Conservation (phyloP, 2,797 vertebrate genomes). For the Scolopax rusticola region DNA sequence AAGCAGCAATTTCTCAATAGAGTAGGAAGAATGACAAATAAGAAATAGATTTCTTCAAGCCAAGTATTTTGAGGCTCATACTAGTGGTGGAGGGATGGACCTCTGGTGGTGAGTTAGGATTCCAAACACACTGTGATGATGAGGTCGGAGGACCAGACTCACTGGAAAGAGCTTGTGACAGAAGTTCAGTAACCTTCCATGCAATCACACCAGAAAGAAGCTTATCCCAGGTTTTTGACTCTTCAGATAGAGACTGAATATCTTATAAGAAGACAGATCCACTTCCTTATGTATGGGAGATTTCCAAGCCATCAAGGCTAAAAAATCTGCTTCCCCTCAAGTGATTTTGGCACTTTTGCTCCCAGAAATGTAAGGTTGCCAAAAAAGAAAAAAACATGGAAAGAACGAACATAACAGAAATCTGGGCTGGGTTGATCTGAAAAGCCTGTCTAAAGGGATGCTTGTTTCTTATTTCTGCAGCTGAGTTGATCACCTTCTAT, state of each 20-base stretch:
- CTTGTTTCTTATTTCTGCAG: conserved; percentile 23
- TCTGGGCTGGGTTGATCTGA: neutral
- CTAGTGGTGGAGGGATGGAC: neutral
- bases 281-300: conserved; percentile 33
- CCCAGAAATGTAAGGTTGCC: conserved; percentile 23
- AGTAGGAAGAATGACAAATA: neutral
- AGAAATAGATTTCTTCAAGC: neutral
- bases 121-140: neutral
- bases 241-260: neutral
- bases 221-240: neutral
- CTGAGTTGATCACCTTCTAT: conserved; percentile 6
- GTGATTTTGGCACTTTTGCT: conserved; percentile 57
- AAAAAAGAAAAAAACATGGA: conserved; percentile 22
- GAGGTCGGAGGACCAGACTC: neutral
- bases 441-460: neutral
- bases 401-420: neutral
- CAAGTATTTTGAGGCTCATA: neutral
- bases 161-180: neutral
- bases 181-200: neutral
- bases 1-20: neutral
- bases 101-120: neutral
- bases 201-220: neutral
- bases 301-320: conserved; percentile 29
- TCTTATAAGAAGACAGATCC: neutral
- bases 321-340: conserved; percentile 56